phyloP scores from a whole-genome alignment of 30 jellyfish, hydroid and myxozoan genomes.

The Chrysaora quinquecirrha region DNA sequence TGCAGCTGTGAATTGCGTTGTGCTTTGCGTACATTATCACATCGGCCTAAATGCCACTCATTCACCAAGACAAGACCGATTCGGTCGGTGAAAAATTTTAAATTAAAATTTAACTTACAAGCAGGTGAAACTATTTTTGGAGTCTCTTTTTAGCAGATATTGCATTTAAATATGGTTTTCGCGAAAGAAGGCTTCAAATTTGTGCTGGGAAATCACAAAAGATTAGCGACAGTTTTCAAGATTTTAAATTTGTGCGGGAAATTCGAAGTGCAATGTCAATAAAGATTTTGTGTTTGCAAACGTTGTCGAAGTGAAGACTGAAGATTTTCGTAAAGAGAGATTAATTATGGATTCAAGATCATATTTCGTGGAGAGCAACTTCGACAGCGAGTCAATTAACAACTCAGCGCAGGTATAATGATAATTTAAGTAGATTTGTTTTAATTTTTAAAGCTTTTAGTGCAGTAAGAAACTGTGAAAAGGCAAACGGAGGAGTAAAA shows the following conservation, averaged over 20 bases:
- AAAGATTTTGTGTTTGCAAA: not conserved
- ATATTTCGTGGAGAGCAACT: not conserved
- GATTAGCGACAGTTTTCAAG: not conserved
- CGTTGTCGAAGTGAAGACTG: not conserved
- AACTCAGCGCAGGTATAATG: not conserved
- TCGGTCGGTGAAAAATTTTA: too few relatives aligned
- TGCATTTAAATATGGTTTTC: not conserved
- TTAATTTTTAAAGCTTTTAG: not conserved
- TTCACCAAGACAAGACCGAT: too few relatives aligned
- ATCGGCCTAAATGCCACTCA: too few relatives aligned
- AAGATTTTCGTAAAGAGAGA: not conserved
- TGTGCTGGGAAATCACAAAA: not conserved
- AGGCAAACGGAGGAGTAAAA: too few relatives aligned
- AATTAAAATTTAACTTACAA: too few relatives aligned
- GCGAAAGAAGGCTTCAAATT: not conserved
- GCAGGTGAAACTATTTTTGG: too few relatives aligned
- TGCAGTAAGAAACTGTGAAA: too few relatives aligned
- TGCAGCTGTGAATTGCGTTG: too few relatives aligned
- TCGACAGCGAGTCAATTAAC: not conserved
- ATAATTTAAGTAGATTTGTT: not conserved
- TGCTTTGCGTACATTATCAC: too few relatives aligned
- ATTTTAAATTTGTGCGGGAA: slow-evolving; percentile 28
- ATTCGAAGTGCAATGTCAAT: slow-evolving; percentile 10
- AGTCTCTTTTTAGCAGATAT: too few relatives aligned
- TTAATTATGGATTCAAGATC: not conserved